Evolutionary conservation across 2,888 invertebrate species (phyloP), one percentile per base, ranked within the genome.

Genomic region (Andrena bicolor): DNA sequence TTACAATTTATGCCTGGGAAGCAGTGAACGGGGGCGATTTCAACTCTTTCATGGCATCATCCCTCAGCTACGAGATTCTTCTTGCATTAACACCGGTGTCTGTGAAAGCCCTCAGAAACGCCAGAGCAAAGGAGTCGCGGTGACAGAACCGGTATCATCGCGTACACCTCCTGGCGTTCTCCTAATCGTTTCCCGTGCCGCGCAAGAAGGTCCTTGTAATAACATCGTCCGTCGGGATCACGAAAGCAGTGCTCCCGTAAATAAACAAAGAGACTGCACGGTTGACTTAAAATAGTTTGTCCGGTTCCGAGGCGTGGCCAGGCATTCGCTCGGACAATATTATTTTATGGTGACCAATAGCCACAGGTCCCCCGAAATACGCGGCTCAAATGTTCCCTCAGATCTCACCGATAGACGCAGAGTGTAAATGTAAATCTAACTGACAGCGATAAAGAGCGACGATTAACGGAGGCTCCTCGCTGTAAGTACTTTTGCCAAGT

Each of bases 311-410:
- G 64, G 26, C 77, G 80, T 48, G 61, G 85, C 56, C 74, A 72
- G 87, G 85, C 82, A 89, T 90, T 87, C 70, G 77, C 81, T 89
- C 75, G 71, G 76, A 88, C 88, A 90, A 90, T 90, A 90, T 90
- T 90, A 90, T 90, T 90, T 79, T 83, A 90, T 68, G 85, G 70
- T 75, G 82, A 84, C 80, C 76, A 70, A 69, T 65, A 61, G 65
- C 28, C 68, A 71, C 5, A 63, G 58, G 77, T 65, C 63, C 63
- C 5, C 70, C 77, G 76, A 83, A 76, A 82, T 64, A 71, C 69
- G 75, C 76, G 72, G 49, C 48, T 41, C 49, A 7, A 66, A 71
- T 64, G 13, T 60, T 69, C 49, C 73, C 60, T 84, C 74, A 65
- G 65, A 73, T 79, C 79, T 81, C 35, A 70, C 82, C 82, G 86